phyloP scores from a whole-genome alignment of 1,140 invertebrate species.

The Eurosta solidaginis region DNA sequence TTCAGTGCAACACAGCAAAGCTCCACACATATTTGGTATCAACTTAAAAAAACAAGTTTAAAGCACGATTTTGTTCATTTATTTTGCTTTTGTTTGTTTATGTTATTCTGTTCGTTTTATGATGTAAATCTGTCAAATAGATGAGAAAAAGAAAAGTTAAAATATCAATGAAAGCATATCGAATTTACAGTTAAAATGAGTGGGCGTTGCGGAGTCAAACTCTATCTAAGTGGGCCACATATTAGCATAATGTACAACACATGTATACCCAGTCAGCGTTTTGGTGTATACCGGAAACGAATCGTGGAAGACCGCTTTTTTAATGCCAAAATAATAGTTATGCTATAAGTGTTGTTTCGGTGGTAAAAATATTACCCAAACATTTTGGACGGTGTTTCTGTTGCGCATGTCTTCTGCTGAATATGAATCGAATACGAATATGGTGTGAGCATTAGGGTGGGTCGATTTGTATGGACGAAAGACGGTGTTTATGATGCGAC shows the following conservation, averaged over 20 bases:
- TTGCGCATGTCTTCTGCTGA: too few species aligned
- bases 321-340: too few species aligned
- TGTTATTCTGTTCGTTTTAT: neutral
- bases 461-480: too few species aligned
- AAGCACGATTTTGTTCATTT: neutral
- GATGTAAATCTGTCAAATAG: neutral
- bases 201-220: neutral
- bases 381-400: too few species aligned
- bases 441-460: too few species aligned
- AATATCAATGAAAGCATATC: neutral
- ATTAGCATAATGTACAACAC: neutral
- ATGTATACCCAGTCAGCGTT: neutral
- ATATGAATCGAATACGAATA: too few species aligned
- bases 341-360: too few species aligned
- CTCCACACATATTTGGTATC: neutral
- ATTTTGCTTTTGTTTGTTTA: neutral
- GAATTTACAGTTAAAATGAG: neutral
- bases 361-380: too few species aligned
- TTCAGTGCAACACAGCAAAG: neutral
- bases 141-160: too few species aligned
- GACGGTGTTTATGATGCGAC: too few species aligned
- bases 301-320: too few species aligned
- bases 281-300: neutral
- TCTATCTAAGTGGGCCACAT: constrained; percentile 18
- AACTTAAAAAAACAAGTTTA: neutral